Evolutionary conservation across 2,797 vertebrate genomes (phyloP).

Genomic region (Chelmon rostratus): DNA sequence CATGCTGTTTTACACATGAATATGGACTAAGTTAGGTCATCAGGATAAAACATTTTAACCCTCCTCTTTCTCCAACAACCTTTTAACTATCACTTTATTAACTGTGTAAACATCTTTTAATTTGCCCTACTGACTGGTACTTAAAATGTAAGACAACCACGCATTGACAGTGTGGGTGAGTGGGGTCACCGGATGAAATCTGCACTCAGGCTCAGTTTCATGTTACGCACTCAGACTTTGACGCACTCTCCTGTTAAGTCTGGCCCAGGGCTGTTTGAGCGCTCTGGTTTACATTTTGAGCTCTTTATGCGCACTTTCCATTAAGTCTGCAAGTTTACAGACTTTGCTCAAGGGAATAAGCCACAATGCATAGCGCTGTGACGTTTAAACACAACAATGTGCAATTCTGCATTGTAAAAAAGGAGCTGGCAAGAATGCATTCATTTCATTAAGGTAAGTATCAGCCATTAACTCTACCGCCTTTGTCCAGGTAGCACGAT

Average conservation of each 20-base stretch:
- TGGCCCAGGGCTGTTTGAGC: not conserved
- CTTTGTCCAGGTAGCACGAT: not conserved
- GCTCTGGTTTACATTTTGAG: constrained; percentile 21
- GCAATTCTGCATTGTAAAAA: not conserved
- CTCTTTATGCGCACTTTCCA: constrained; percentile 24
- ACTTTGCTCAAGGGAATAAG: not conserved
- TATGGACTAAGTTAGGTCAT: not conserved
- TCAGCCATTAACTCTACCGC: not conserved
- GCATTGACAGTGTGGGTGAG: not conserved
- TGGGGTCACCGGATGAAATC: not conserved
- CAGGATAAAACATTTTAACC: not conserved
- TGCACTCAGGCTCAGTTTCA: not conserved
- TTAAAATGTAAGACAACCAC: not conserved
- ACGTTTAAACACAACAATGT: not conserved
- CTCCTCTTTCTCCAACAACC: not conserved
- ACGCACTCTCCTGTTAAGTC: not conserved
- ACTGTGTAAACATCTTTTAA: not conserved
- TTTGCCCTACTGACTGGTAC: not conserved
- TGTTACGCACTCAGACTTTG: constrained; percentile 1
- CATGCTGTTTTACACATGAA: not conserved
- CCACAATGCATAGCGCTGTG: constrained; percentile 16
- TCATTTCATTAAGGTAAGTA: not conserved
- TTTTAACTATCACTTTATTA: not conserved
- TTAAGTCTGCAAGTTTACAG: constrained; percentile 17
- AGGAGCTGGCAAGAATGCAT: not conserved